Base-by-base conservation (phyloP, 2,113 vertebrate species). In the Turnix velox region DNA sequence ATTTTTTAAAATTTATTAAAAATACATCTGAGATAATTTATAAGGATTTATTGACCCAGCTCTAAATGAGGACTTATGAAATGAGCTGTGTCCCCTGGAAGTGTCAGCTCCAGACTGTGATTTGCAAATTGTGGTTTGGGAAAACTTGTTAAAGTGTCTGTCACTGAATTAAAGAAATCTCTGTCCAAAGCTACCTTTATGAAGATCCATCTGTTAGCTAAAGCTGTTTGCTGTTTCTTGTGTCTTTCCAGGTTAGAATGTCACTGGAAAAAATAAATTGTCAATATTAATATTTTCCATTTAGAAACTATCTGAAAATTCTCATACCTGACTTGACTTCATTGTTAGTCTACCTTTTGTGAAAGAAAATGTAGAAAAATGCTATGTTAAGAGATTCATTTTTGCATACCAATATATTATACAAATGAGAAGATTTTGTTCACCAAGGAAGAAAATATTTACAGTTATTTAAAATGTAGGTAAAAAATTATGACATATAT, bases 161-260 rank as follows among this genome's bases (percentile, higher is more conserved):
- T 66, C 31, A 23, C 77, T 89, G 54, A 94, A 85, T 96, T 94
- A 95, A 93, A 93, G 87, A 75, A 69, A 39, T 28, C 31, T n/a
- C 16, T 18, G 3, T 82, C 24, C 5, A 83, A 94, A 79, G 22
- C 27, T 74, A 28, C 10, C 25, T 87, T 85, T 23, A 54, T 72
- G 35, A 84, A 35, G 10, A 63, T 30, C 27, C 30, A 37, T 77
- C 12, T n/a, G 62, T 14, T 39, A 37, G 7, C 3, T n/a, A 35
- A 91, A 74, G 3, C 6, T 78, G 15, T n/a, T 84, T 78, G 3
- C 6, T 78, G 15, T n/a, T 84, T 78, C 9, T 58, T 59, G 5
- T 78, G 7, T 55, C 31, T 48, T 9, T 63, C 6, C 45, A 73
- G 15, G 5, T 69, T n/a, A 68, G 28, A 62, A 63, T 11, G 4